Conservation (phyloP, 2,113 vertebrate genomes). For the Ochotona princeps region DNA sequence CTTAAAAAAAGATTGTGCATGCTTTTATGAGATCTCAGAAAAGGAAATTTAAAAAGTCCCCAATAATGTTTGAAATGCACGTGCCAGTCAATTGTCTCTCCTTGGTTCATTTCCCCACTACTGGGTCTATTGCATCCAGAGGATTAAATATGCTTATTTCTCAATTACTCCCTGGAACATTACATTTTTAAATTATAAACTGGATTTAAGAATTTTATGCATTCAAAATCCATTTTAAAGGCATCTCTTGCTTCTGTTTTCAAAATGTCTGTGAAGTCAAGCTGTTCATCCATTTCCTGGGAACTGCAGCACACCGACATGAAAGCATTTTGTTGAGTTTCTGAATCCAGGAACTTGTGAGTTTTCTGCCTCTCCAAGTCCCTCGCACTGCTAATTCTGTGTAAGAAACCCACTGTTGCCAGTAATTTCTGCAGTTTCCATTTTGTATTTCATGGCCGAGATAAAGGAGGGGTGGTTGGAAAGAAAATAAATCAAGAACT, state of each 20-base stretch:
- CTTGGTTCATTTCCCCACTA: not conserved
- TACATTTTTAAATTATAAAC: constrained; percentile 5
- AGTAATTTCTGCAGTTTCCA: constrained; percentile 1
- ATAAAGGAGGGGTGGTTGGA: not conserved
- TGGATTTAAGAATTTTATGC: not conserved
- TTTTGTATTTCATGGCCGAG: constrained; percentile 43
- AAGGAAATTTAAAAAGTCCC: not conserved
- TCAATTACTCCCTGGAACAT: not conserved
- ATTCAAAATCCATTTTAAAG: constrained; percentile 11
- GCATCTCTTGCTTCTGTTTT: not conserved
- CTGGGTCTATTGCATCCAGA: not conserved
- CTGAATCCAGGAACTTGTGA: constrained; percentile 3
- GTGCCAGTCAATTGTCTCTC: not conserved
- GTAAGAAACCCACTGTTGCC: not conserved
- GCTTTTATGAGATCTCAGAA: not conserved
- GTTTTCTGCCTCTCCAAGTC: constrained; percentile 9
- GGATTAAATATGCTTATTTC: not conserved
- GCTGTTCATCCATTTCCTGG: not conserved
- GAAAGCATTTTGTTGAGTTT: constrained; percentile 39
- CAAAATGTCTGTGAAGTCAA: not conserved
- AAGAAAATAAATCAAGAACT: not conserved
- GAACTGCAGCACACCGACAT: not conserved
- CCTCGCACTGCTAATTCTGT: not conserved
- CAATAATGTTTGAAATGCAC: not conserved
- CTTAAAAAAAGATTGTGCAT: not conserved